phyloP scores from a whole-genome alignment of 1,140 invertebrate genomes.

The Alviniconcha marisindica region DNA sequence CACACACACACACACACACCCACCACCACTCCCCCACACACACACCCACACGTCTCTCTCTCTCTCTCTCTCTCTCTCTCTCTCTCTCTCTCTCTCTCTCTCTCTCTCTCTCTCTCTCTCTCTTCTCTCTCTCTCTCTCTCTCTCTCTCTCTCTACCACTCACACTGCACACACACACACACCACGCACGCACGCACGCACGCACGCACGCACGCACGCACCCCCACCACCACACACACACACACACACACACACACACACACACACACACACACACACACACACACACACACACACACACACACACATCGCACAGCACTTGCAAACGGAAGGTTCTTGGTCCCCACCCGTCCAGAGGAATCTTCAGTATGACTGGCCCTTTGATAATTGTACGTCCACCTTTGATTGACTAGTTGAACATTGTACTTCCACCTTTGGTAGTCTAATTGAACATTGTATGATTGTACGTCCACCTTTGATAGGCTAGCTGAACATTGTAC shows the following conservation, averaged over 20 bases:
- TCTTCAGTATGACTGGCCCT: background rate
- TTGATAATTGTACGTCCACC: background rate
- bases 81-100: constrained; percentile 8
- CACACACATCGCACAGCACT: background rate
- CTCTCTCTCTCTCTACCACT: background rate
- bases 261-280: background rate
- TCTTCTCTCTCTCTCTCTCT: background rate
- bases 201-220: background rate
- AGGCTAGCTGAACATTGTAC: too few relatives aligned
- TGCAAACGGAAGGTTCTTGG: background rate
- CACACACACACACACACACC: too few relatives aligned
- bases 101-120: background rate
- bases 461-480: background rate
- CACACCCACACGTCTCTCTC: too few relatives aligned
- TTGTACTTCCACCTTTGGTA: background rate
- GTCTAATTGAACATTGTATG: background rate
- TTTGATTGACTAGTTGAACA: background rate
- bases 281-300: constrained; percentile 25
- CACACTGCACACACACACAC: background rate
- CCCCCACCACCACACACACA: background rate
- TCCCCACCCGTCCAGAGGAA: background rate
- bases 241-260: background rate
- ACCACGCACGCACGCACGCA: background rate
- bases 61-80: constrained; percentile 5
- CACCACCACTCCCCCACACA: too few relatives aligned